phyloP scores from a whole-genome alignment of 2,888 invertebrate genomes.

The Erebia ligea region DNA sequence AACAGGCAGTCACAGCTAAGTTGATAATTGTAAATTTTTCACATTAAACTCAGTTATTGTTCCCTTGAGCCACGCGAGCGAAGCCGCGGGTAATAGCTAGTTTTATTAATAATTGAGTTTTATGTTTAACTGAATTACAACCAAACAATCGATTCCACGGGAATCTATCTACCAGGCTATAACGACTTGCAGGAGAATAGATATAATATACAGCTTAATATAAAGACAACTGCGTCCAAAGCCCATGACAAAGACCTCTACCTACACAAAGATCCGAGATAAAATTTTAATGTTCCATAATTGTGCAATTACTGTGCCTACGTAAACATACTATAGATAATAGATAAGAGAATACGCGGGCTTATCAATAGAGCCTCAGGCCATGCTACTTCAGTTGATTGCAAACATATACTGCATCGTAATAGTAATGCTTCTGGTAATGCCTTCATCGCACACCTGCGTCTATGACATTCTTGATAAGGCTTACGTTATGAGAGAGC shows the following conservation, averaged over 20 bases:
- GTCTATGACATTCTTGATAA: conserved; percentile 52
- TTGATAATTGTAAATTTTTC: too few relatives aligned
- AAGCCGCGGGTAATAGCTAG: too few relatives aligned
- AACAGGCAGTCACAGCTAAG: too few relatives aligned
- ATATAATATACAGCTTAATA: neutral
- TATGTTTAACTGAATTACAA: too few relatives aligned
- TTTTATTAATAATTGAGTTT: too few relatives aligned
- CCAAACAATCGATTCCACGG: neutral
- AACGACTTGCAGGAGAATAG: neutral
- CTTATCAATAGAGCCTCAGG: conserved; percentile 70
- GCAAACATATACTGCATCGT: conserved; percentile 57
- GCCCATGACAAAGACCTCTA: conserved; percentile 20
- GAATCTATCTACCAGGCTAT: neutral
- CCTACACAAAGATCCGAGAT: conserved; percentile 26
- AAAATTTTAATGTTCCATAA: conserved; percentile 30
- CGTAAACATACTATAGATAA: conserved; percentile 34
- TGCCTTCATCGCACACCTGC: conserved; percentile 79
- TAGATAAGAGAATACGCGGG: conserved; percentile 40
- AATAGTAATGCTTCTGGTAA: conserved; percentile 76
- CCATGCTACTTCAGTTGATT: conserved; percentile 64
- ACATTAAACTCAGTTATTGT: too few relatives aligned
- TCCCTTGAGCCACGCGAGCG: too few relatives aligned
- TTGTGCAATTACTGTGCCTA: conserved; percentile 36
- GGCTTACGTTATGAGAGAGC: conserved; percentile 12
- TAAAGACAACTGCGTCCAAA: neutral